Evolutionary conservation across 2,797 vertebrate species (phyloP).

Genomic region (Chaenodraco wilsoni): DNA sequence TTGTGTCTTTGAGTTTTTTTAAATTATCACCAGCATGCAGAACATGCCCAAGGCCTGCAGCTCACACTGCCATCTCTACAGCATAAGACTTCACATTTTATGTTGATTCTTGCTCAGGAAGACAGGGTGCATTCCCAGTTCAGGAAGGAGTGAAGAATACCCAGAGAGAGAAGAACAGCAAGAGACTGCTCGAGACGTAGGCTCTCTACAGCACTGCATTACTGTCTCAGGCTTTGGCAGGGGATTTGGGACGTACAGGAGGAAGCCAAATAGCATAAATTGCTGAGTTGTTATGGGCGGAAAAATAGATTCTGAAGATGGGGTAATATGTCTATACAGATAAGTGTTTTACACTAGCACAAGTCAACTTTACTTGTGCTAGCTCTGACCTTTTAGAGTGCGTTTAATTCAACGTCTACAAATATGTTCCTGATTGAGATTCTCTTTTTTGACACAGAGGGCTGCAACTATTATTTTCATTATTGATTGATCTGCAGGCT

Average conservation of each 20-base stretch:
- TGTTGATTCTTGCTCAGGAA: constrained; percentile 68
- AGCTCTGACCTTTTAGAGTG: too few relatives aligned
- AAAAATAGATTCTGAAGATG: constrained; percentile 52
- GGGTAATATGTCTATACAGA: background rate
- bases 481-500: too few relatives aligned
- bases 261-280: constrained; percentile 57
- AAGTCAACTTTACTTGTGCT: too few relatives aligned
- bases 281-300: constrained; percentile 48
- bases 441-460: too few relatives aligned
- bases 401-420: too few relatives aligned
- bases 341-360: too few relatives aligned
- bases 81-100: constrained; percentile 70
- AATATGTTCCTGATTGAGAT: too few relatives aligned
- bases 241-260: constrained; percentile 43
- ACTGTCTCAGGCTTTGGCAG: constrained; percentile 60
- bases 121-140: constrained; percentile 72
- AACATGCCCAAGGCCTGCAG: constrained; percentile 73
- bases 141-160: constrained; percentile 59
- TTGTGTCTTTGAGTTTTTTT: constrained; percentile 49
- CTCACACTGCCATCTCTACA: constrained; percentile 63
- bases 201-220: constrained; percentile 47
- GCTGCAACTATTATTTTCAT: too few relatives aligned
- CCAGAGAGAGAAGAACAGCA: constrained; percentile 54
- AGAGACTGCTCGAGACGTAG: constrained; percentile 58
- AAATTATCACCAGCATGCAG: constrained; percentile 65